These are phyloP conservation scores for Noturus placidus DNA, from an alignment of 2,113 vertebrate genomes.

Conservation along the genomic window DNA sequence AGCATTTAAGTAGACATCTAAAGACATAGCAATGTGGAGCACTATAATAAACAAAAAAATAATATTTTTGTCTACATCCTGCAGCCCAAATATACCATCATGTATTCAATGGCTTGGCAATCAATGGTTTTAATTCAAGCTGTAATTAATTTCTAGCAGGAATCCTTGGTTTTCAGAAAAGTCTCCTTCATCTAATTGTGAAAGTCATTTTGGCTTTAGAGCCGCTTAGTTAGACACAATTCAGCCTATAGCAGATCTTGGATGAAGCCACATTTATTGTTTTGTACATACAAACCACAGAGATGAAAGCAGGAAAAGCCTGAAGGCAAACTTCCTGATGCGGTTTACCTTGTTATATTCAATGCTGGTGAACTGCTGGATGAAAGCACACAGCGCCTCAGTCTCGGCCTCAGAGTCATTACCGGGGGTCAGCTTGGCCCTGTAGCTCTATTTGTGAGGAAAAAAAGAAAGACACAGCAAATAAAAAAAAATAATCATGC, in stretches of 20 bases:
- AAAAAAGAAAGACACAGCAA: background rate
- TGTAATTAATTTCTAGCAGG: background rate
- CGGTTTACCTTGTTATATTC: conserved; percentile 84
- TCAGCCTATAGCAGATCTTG: background rate
- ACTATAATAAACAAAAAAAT: background rate
- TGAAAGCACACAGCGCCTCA: conserved; percentile 86
- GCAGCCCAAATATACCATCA: background rate
- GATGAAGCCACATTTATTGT: background rate
- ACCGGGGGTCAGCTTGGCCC: conserved; percentile 84
- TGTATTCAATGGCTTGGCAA: background rate
- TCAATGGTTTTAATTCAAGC: background rate
- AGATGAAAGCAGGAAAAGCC: background rate
- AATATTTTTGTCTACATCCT: background rate
- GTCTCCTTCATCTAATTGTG: background rate
- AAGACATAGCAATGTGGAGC: background rate
- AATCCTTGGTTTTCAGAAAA: background rate
- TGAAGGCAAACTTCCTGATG: background rate
- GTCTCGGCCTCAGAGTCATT: conserved; percentile 87
- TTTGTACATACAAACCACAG: background rate
- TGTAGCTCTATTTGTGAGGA: conserved; percentile 79
- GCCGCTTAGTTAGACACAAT: background rate
- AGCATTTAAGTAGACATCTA: background rate
- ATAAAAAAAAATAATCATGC: background rate
- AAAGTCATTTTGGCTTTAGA: background rate
- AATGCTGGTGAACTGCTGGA: conserved; percentile 83